Evolutionary conservation across 2,888 invertebrate genomes (phyloP).

Genomic region (Nebria brevicollis): DNA sequence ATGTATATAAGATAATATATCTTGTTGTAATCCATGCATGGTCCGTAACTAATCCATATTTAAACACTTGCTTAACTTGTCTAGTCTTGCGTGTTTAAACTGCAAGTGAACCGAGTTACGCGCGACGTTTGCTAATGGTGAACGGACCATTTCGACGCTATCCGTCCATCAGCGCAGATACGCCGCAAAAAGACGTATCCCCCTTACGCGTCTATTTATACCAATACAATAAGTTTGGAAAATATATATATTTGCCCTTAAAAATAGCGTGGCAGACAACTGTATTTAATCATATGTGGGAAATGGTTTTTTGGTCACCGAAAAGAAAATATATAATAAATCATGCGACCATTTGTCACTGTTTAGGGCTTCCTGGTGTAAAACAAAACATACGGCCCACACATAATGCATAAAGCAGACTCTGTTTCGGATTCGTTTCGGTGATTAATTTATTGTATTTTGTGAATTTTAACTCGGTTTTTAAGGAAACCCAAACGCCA

Average conservation of each 20-base stretch:
- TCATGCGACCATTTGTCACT: neutral
- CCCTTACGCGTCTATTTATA: neutral
- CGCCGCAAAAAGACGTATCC: neutral
- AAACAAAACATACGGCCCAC: neutral
- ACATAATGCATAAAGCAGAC: neutral
- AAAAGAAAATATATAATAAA: neutral
- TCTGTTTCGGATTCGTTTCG: neutral
- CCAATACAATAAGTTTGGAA: no score
- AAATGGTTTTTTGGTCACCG: neutral
- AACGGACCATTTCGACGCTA: neutral
- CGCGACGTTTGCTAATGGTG: slow-evolving; percentile 1
- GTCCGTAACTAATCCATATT: neutral
- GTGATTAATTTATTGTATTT: neutral
- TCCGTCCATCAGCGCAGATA: neutral
- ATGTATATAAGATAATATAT: neutral
- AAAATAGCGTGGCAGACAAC: no score
- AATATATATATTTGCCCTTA: no score
- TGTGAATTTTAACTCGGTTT: neutral
- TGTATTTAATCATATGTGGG: no score
- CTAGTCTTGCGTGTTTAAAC: neutral
- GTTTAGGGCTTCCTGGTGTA: neutral
- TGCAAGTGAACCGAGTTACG: neutral
- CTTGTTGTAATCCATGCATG: neutral
- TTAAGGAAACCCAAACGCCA: neutral
- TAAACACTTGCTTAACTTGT: neutral